Evolutionary conservation across 2,888 invertebrate species (phyloP).

Genomic region (Aradus depressus): DNA sequence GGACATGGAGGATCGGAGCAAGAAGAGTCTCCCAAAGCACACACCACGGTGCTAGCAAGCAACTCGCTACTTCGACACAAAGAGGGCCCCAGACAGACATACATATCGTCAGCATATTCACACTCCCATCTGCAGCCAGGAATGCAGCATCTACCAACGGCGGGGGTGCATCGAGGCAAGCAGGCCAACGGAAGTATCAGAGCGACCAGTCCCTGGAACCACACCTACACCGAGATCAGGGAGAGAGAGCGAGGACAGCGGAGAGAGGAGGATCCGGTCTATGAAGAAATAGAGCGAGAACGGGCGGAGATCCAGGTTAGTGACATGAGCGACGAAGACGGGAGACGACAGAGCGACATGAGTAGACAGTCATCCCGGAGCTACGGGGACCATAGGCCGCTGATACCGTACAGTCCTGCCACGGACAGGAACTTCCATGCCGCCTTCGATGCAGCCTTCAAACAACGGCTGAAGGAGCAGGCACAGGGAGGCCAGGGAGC

Average conservation of each 20-base stretch:
- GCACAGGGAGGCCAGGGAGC: conserved; percentile 34
- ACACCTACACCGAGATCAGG: conserved; percentile 66
- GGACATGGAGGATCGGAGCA: conserved; percentile 53
- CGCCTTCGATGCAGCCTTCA: conserved; percentile 37
- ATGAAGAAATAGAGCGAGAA: conserved; percentile 62
- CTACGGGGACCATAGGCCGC: conserved; percentile 68
- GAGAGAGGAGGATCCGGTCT: conserved; percentile 60
- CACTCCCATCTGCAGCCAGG: conserved; percentile 26
- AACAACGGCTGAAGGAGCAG: conserved; percentile 42
- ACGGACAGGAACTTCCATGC: conserved; percentile 32
- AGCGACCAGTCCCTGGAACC: conserved; percentile 51
- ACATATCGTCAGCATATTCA: conserved; percentile 23
- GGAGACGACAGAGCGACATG: conserved; percentile 58
- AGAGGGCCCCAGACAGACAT: conserved; percentile 22
- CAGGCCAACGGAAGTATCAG: conserved; percentile 34
- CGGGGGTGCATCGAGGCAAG: conserved; percentile 42
- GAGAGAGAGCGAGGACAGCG: conserved; percentile 36
- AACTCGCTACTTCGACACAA: conserved; percentile 25
- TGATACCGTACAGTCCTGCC: conserved; percentile 64
- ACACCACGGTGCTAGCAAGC: conserved; percentile 24
- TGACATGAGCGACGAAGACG: conserved; percentile 72
- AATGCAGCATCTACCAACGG: conserved; percentile 29
- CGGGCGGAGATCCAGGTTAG: conserved; percentile 45
- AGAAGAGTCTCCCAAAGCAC: conserved; percentile 46
- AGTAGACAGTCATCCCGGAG: conserved; percentile 60